phyloP scores from a whole-genome alignment of 2,113 vertebrate species.

The Heterotis niloticus region DNA sequence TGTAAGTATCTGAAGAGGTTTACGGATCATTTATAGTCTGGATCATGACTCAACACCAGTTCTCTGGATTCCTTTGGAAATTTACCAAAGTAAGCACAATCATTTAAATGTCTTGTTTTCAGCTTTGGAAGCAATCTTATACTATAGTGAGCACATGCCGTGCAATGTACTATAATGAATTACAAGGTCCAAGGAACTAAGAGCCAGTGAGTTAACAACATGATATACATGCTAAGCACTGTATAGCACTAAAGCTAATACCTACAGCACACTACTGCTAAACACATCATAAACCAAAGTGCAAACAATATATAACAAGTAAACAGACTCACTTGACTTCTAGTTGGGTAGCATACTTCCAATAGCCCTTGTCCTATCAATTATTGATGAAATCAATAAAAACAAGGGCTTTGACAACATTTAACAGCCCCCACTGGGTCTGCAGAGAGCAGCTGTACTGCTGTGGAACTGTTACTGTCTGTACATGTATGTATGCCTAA shows the following conservation, averaged over 20 bases:
- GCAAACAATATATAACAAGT: neutral
- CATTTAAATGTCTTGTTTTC: too few species aligned
- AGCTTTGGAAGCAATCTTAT: too few species aligned
- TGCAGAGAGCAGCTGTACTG: neutral
- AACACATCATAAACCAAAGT: neutral
- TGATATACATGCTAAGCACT: neutral
- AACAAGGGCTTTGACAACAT: neutral
- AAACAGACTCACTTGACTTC: neutral
- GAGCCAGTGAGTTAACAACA: too few species aligned
- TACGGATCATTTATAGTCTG: too few species aligned
- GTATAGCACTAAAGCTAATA: neutral
- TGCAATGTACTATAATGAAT: too few species aligned
- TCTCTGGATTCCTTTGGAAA: too few species aligned
- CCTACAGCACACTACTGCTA: neutral
- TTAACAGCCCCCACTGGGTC: neutral
- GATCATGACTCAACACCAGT: too few species aligned
- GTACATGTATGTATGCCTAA: neutral
- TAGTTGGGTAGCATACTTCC: constrained; percentile 17
- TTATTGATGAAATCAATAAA: constrained; percentile 35
- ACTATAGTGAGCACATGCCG: too few species aligned
- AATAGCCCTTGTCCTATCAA: constrained; percentile 37
- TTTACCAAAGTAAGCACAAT: too few species aligned
- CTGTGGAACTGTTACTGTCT: neutral
- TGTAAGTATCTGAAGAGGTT: too few species aligned
- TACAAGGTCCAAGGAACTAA: too few species aligned